Percentiles rank a stretch among this genome's conserved stretches.
These are phyloP conservation scores for Drosophila pectinifera DNA, from an alignment of 1,140 invertebrate genomes.

Conservation along the genomic window DNA sequence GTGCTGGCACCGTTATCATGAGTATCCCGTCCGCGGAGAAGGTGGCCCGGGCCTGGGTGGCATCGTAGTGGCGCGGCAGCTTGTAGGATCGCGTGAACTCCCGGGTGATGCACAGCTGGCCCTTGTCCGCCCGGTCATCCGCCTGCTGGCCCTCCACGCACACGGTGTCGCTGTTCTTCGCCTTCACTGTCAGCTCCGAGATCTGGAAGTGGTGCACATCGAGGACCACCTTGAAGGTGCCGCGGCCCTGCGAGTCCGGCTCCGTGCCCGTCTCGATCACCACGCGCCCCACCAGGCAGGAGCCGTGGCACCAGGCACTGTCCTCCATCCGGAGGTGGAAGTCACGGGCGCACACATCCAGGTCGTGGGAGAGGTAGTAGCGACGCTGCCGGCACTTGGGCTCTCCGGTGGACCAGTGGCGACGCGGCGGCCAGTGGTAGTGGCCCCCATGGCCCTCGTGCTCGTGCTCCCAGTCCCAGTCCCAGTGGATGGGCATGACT, in stretches of 20 bases:
- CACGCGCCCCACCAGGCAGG: constrained; percentile 73
- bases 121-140: constrained; percentile 72
- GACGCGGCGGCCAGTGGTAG: constrained; percentile 61
- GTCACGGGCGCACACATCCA: constrained; percentile 75
- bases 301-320: constrained; percentile 78
- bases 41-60: constrained; percentile 75
- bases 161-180: constrained; percentile 75
- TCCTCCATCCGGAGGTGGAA: constrained; percentile 73
- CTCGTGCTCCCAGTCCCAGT: constrained; percentile 78
- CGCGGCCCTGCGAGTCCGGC: constrained; percentile 68
- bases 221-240: constrained; percentile 78
- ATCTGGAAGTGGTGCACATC: constrained; percentile 80
- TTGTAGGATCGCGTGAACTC: constrained; percentile 77
- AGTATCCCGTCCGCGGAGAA: constrained; percentile 80
- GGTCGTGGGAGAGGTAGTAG: constrained; percentile 68
- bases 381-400: constrained; percentile 70
- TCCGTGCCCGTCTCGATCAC: constrained; percentile 76
- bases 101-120: constrained; percentile 71
- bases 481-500: constrained; percentile 77
- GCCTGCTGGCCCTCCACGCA: constrained; percentile 74
- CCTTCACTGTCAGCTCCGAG: constrained; percentile 72
- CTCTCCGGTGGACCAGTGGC: constrained; percentile 71
- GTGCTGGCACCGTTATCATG: constrained; percentile 80
- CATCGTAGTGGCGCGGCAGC: constrained; percentile 78
- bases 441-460: constrained; percentile 55